Evolutionary conservation across 92 coral and sea anemone species (phyloP).

Genomic region (Isaurus tuberculatus): DNA sequence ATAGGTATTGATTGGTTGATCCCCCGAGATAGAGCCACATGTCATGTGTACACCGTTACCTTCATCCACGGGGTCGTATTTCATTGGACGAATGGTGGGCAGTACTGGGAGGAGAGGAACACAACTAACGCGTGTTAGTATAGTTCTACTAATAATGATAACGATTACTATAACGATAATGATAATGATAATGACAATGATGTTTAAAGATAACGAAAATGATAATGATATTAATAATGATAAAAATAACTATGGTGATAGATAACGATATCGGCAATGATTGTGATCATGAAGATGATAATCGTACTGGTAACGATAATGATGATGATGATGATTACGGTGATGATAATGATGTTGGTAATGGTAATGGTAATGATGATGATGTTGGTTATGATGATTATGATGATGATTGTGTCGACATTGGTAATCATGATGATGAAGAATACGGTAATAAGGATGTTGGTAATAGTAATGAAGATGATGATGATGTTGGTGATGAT

Average conservation of each 20-base stretch:
- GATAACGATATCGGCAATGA: too few species aligned
- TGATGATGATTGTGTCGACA: too few species aligned
- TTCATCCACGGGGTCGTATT: conserved; percentile 56
- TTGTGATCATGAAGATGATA: too few species aligned
- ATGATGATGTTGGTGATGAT: too few species aligned
- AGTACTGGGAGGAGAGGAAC: conserved; percentile 32
- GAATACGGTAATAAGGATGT: too few species aligned
- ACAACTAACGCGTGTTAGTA: background rate
- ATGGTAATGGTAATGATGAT: too few species aligned
- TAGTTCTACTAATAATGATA: background rate
- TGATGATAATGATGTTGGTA: too few species aligned
- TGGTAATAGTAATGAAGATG: too few species aligned
- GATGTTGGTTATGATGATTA: too few species aligned
- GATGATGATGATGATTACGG: too few species aligned
- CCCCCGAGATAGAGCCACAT: conserved; percentile 55
- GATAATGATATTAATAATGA: background rate
- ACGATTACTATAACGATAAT: background rate
- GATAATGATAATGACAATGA: background rate
- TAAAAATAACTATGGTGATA: background rate
- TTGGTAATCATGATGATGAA: too few species aligned
- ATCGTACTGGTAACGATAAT: too few species aligned
- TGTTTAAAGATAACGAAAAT: background rate
- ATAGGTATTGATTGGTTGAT: conserved; percentile 48
- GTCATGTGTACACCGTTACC: conserved; percentile 41
- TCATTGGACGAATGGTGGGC: conserved; percentile 58